A percentile compares a stretch with the other conserved stretches of the same genome.
Conservation (phyloP, 2,888 invertebrate genomes). For the Idaea aversata region DNA sequence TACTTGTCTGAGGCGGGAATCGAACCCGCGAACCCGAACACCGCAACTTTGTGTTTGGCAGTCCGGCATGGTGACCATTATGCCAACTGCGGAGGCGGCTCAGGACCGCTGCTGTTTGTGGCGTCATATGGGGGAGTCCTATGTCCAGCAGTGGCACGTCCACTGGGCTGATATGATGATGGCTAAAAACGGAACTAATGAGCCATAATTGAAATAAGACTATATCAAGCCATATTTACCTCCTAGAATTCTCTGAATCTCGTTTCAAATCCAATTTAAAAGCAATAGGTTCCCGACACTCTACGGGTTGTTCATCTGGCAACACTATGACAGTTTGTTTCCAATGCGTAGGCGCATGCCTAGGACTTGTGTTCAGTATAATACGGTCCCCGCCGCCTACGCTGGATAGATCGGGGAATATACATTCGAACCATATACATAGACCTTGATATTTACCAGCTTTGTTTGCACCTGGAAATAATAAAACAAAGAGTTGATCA, state of each 20-base stretch:
- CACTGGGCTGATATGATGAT: no score
- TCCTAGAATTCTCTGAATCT: constrained; percentile 66
- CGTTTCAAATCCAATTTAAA: constrained; percentile 83
- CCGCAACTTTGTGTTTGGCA: no score
- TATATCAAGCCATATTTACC: constrained; percentile 35
- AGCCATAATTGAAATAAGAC: no score
- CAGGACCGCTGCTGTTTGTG: no score
- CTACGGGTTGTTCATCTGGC: constrained; percentile 82
- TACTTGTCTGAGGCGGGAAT: no score
- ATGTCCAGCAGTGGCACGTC: no score
- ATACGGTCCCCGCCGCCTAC: constrained; percentile 77
- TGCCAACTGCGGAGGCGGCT: no score
- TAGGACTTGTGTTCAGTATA: constrained; percentile 88
- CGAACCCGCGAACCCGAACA: no score
- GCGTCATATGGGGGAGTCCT: no score
- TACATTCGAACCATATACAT: constrained; percentile 90
- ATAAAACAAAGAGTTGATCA: neutral
- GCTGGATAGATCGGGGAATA: constrained; percentile 80
- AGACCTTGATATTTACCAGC: constrained; percentile 85
- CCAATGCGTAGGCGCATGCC: constrained; percentile 90
- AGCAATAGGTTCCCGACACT: constrained; percentile 82
- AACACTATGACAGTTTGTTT: constrained; percentile 94
- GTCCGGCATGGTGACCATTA: no score
- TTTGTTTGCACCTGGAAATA: constrained; percentile 70
- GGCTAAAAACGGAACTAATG: no score